phyloP scores from a whole-genome alignment of 2,113 vertebrate genomes.

The Corythornis cristatus region DNA sequence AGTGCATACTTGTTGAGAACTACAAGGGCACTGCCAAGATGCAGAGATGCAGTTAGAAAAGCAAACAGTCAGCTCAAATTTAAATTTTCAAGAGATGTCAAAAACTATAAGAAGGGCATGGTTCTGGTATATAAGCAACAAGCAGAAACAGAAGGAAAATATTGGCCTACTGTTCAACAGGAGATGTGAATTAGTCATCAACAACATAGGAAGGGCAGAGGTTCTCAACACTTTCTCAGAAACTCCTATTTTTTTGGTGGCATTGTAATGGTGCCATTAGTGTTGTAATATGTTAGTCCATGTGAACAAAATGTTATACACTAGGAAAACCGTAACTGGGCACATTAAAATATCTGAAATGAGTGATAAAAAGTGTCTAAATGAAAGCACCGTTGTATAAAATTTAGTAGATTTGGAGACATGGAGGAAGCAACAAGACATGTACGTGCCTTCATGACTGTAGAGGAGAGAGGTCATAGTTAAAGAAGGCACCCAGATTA shows the following conservation, averaged over 20 bases:
- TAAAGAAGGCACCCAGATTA: not conserved
- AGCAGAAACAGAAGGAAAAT: not conserved
- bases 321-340: not conserved
- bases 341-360: not conserved
- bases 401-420: not conserved
- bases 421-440: not conserved
- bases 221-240: not conserved
- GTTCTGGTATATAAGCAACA: not conserved
- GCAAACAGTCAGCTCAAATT: not conserved
- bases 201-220: not conserved
- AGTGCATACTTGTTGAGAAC: not conserved
- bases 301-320: not conserved
- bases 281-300: not conserved
- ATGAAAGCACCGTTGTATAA: not conserved
- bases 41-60: not conserved
- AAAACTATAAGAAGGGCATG: not conserved
- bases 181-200: not conserved
- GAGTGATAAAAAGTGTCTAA: not conserved
- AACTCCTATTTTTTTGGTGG: not conserved
- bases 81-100: not conserved
- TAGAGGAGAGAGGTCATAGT: not conserved
- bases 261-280: not conserved
- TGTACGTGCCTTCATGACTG: not conserved
- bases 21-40: not conserved
- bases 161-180: not conserved